Conservation (phyloP, 2,888 invertebrate genomes). For the Trichacis sp. region DNA sequence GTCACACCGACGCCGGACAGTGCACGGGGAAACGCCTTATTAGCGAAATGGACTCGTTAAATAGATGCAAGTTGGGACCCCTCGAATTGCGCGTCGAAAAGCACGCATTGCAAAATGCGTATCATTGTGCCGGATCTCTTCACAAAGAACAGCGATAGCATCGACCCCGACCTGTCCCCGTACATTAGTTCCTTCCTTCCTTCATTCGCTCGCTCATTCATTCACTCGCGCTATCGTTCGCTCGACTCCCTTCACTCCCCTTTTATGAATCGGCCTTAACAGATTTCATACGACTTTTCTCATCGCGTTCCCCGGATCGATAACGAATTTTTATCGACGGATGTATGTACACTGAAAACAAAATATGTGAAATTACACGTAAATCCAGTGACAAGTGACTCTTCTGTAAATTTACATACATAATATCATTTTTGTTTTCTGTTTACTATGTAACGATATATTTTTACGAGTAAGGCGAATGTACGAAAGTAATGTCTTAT, state of each 20-base stretch:
- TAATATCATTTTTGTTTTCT: too few relatives aligned
- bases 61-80: slow-evolving; percentile 24
- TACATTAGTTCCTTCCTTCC: slow-evolving; percentile 37
- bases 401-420: too few relatives aligned
- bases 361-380: too few relatives aligned
- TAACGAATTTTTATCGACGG: too few relatives aligned
- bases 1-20: slow-evolving; percentile 10
- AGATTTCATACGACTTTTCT: too few relatives aligned
- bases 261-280: too few relatives aligned
- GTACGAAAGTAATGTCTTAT: too few relatives aligned
- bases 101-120: slow-evolving; percentile 49
- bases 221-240: slow-evolving; percentile 39
- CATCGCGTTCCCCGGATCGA: too few relatives aligned
- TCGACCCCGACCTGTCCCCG: slow-evolving; percentile 50
- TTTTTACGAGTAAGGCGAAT: too few relatives aligned
- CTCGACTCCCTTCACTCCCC: background rate
- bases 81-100: slow-evolving; percentile 30
- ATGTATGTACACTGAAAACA: too few relatives aligned
- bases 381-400: too few relatives aligned
- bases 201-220: slow-evolving; percentile 29
- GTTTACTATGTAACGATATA: too few relatives aligned
- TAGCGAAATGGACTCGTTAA: slow-evolving; percentile 53
- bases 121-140: slow-evolving; percentile 63
- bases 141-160: slow-evolving; percentile 61
- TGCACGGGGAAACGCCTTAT: slow-evolving; percentile 53